Evolutionary conservation across 2,113 vertebrate genomes (phyloP).

Genomic region (Sylvietta virens): DNA sequence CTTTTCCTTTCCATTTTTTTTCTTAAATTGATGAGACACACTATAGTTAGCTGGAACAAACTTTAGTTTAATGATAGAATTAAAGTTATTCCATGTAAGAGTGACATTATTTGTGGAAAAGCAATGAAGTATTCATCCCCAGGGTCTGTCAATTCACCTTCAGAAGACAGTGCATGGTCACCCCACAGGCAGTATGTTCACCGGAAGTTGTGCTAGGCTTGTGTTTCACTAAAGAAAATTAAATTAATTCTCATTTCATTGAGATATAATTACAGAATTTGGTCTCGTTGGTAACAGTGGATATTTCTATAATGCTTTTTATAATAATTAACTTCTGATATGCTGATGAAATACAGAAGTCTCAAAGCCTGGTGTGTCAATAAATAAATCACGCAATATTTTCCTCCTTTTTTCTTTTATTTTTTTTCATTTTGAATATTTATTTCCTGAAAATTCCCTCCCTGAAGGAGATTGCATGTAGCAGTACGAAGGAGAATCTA

Average conservation of each 20-base stretch:
- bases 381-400: not conserved
- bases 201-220: not conserved
- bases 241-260: not conserved
- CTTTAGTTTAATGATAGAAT: not conserved
- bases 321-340: not conserved
- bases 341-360: not conserved
- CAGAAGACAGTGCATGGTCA: not conserved
- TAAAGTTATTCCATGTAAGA: not conserved
- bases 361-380: not conserved
- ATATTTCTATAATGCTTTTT: not conserved
- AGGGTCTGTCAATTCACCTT: not conserved
- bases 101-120: not conserved
- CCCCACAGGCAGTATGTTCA: not conserved
- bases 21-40: not conserved
- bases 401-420: not conserved
- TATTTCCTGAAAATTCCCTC: not conserved
- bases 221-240: not conserved
- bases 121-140: fast-evolving
- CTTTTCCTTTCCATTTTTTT: not conserved
- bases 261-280: not conserved
- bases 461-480: not conserved
- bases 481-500: not conserved
- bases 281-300: not conserved
- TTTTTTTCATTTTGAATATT: not conserved
- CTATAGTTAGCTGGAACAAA: not conserved